These are phyloP conservation scores for Micromys minutus DNA, from an alignment of 2,113 vertebrate species.

Conservation along the genomic window DNA sequence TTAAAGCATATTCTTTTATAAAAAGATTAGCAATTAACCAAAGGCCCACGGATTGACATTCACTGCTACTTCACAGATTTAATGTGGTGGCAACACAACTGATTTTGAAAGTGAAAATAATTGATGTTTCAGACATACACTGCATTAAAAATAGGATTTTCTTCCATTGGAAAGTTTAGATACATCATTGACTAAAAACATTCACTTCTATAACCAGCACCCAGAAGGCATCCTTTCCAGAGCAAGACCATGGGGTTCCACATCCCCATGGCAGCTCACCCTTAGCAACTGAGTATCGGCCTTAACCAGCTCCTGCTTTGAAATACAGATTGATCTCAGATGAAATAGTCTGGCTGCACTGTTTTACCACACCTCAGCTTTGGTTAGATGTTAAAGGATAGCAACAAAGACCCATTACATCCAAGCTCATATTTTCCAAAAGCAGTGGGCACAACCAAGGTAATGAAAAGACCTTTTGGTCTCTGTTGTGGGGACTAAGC, in stretches of 20 bases:
- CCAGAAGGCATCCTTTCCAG: neutral
- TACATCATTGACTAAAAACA: constrained; percentile 47
- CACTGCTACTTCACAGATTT: constrained; percentile 30
- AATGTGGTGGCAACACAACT: constrained; percentile 12
- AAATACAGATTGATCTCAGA: neutral
- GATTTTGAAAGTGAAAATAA: constrained; percentile 50
- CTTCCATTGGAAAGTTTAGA: neutral
- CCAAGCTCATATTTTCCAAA: neutral
- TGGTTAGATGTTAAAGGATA: neutral
- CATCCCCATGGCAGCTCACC: constrained; percentile 52
- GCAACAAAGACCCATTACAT: neutral
- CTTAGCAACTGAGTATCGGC: neutral
- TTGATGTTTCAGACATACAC: neutral
- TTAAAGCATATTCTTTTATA: constrained; percentile 41
- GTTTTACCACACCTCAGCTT: neutral
- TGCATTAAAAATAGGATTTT: constrained; percentile 27
- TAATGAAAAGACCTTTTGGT: neutral
- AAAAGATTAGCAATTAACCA: constrained; percentile 32
- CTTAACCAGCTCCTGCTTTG: neutral
- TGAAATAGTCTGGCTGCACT: neutral
- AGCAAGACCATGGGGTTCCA: neutral
- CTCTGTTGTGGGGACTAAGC: neutral
- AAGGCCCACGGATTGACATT: constrained; percentile 46
- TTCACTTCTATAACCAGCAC: constrained; percentile 32
- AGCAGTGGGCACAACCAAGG: neutral